Evolutionary conservation across 2,888 invertebrate species (phyloP).

Genomic region (Mimumesa dahlbomi): DNA sequence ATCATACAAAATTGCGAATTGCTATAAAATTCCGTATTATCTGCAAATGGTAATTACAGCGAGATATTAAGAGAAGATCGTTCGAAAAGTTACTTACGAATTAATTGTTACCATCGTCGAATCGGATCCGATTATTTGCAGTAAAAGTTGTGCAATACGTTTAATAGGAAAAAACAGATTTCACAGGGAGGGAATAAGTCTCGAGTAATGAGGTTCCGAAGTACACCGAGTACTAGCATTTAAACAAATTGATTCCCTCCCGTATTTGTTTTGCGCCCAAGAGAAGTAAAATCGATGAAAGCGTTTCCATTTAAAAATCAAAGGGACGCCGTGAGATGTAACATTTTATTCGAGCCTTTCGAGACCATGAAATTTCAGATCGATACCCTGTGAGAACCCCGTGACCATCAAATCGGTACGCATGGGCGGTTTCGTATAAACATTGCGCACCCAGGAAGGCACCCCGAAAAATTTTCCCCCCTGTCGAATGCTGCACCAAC

Average conservation of each 20-base stretch:
- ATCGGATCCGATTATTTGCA: no score
- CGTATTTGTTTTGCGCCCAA: no score
- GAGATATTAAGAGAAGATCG: not conserved
- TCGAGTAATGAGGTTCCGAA: no score
- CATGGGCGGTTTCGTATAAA: slow-evolving; percentile 16
- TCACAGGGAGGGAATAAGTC: no score
- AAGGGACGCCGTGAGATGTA: no score
- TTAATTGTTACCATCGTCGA: not conserved
- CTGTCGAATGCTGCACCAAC: slow-evolving; percentile 26
- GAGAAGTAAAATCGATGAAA: no score
- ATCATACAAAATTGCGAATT: slow-evolving; percentile 12
- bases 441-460: slow-evolving; percentile 9
- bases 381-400: slow-evolving; percentile 36
- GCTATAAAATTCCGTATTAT: not conserved
- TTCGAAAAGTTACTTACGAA: not conserved
- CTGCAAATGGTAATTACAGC: not conserved
- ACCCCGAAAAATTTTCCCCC: slow-evolving; percentile 51
- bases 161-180: no score
- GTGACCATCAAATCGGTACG: slow-evolving; percentile 15
- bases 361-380: slow-evolving; percentile 37
- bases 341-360: no score
- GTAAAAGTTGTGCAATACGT: no score
- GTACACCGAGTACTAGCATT: no score
- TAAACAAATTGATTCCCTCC: no score
- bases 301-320: no score